Evolutionary conservation across 2,888 invertebrate genomes (phyloP), one percentile per base, ranked within the genome.

Genomic region (Lithosia quadra): DNA sequence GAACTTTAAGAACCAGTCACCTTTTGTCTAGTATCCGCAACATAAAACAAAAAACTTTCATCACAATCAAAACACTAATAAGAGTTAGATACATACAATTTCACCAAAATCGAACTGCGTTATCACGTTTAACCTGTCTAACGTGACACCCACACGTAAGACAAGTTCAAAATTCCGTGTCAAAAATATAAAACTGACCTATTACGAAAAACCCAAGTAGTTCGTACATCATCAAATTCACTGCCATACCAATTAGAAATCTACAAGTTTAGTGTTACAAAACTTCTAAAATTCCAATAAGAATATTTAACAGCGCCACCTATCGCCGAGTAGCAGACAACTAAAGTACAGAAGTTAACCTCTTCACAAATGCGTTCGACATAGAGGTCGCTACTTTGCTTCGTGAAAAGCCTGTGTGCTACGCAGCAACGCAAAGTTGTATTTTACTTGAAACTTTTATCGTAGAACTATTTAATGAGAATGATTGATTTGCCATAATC

Each of bases 261-360:
- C 43, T 49, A 10, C 1, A 11, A 49, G n/a, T n/a, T n/a, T n/a
- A n/a, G 1, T 5, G 15, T 0, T 11, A 15, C n/a, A 53, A 28
- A 62, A 56, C 56, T 39, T 15, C 1, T n/a, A n/a, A n/a, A 49
- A 49, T 59, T 82, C 82, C 70, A 66, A 81, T 80, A 69, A 77
- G 83, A 83, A 70, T 33, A 33, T 22, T 36, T 11, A 28, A 59
- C 22, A 88, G 69, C 87, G 90, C 90, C 92, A 90, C 88, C 93
- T 93, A 75, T 81, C 75, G 85, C 74, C 76, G 93, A 90, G 92
- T 93, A 93, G 93, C 89, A 24, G 2, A 8, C 57, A 75, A 74
- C 74, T 24, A 33, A 36, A 57, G 18, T 67, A 21, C 3, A 2
- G 21, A 28, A 49, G 34, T 15, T 33, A 8, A 34, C 28, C 18